A percentile compares a stretch with the other conserved stretches of the same genome.
These are phyloP conservation scores for Opisthograptis luteolata DNA, from an alignment of 2,888 invertebrate genomes.

Conservation along the genomic window DNA sequence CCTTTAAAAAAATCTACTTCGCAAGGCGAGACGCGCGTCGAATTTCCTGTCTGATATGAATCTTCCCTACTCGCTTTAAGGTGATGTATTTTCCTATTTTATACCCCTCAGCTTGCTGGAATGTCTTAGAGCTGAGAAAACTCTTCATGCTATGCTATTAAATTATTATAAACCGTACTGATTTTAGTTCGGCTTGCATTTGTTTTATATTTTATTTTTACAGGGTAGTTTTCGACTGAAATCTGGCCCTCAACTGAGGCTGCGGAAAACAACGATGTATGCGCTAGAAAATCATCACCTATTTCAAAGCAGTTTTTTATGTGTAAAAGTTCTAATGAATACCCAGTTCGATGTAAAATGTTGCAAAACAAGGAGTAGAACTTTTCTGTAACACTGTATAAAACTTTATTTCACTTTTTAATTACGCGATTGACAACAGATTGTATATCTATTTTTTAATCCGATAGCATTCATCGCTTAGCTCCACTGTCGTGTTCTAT, in stretches of 20 bases:
- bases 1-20: constrained; percentile 75
- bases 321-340: too few relatives aligned
- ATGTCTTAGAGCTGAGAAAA: constrained; percentile 45
- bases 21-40: constrained; percentile 71
- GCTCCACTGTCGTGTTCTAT: constrained; percentile 3
- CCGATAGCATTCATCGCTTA: neutral
- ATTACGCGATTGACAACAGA: too few relatives aligned
- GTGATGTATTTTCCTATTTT: constrained; percentile 83
- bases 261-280: too few relatives aligned
- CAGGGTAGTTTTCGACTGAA: too few relatives aligned
- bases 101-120: constrained; percentile 61
- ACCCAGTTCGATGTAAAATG: too few relatives aligned
- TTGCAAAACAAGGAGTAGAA: too few relatives aligned
- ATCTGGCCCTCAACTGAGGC: too few relatives aligned
- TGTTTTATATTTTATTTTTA: too few relatives aligned
- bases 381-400: too few relatives aligned
- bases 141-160: constrained; percentile 24
- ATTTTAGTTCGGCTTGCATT: neutral
- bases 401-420: too few relatives aligned
- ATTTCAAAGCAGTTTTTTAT: too few relatives aligned
- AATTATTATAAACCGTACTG: constrained; percentile 14
- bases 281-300: too few relatives aligned
- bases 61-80: constrained; percentile 83
- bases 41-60: constrained; percentile 83
- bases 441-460: neutral